Base-by-base conservation (phyloP, 2,113 vertebrate species). In the Amphiprion ocellaris region DNA sequence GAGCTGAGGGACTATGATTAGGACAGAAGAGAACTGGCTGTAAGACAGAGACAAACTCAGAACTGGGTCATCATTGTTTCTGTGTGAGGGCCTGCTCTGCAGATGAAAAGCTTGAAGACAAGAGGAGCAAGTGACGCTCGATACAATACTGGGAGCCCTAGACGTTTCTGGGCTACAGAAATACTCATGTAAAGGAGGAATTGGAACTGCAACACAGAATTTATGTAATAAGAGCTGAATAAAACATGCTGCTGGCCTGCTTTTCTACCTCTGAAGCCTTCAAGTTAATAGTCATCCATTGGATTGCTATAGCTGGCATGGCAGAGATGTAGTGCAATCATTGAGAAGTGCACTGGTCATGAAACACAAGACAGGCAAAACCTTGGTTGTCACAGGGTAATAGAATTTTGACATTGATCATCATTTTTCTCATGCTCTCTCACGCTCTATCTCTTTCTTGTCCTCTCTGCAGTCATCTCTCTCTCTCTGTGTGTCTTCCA, bases 61-160 rank as follows among this genome's bases (percentile, higher is more conserved):
- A 94, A 94, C 81, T 94, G 87, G 93, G 93, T 94, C 93, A 94
- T 93, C 90, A 89, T 90, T 91, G 89, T 92, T 90, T 89, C 86
- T 85, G 80, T 85, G 85, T 82, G 89, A 94, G 89, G 88, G 85
- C 79, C 86, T 33, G 73, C 88, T 88, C 86, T 79, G 88, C 89
- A 90, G 86, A 92, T 92, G 88, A 93, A 92, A 92, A 89, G 89
- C 87, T 90, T 15, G 63, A 92, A 89, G 88, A 91, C 79, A 81
- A 83, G 85, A 79, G 74, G 62, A 85, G 83, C 74, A 83, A 91
- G 80, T 68, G 73, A 82, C 28, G 63, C 74, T 87, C 73, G 19
- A 63, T 81, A 63, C 87, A 79, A 79, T 84, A 82, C 77, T 58
- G 24, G 76, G 82, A 90, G 88, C 84, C 75, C 59, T 17, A 90